phyloP scores from a whole-genome alignment of 2,888 invertebrate species.

The Incurvaria masculella region DNA sequence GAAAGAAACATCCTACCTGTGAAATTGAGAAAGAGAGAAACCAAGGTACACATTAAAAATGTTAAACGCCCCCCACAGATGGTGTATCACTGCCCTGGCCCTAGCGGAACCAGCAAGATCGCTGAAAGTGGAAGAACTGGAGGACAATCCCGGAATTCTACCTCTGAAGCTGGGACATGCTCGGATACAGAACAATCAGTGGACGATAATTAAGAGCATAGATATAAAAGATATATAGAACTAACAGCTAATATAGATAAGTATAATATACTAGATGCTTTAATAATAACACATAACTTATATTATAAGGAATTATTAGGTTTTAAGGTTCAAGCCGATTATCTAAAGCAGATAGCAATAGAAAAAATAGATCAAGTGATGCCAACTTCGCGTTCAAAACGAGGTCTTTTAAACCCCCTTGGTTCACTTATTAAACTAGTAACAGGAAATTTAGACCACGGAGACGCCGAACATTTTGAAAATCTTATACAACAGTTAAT shows the following conservation, averaged over 20 bases:
- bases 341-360: neutral
- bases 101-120: neutral
- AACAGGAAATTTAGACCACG: neutral
- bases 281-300: neutral
- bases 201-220: neutral
- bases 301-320: neutral
- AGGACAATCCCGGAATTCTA: neutral
- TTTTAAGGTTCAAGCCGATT: neutral
- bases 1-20: neutral
- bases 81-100: neutral
- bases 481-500: neutral
- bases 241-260: neutral
- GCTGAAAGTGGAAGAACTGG: neutral
- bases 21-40: neutral
- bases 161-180: neutral
- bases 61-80: neutral
- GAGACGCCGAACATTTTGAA: neutral
- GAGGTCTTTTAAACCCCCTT: neutral
- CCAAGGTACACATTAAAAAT: neutral
- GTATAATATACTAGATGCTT: neutral
- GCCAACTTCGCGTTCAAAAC: neutral
- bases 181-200: neutral
- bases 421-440: neutral
- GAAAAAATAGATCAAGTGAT: neutral
- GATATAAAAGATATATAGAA: neutral